Evolutionary conservation across 2,113 vertebrate genomes (phyloP), one percentile per base, ranked within the genome.

Genomic region (Cervus canadensis): DNA sequence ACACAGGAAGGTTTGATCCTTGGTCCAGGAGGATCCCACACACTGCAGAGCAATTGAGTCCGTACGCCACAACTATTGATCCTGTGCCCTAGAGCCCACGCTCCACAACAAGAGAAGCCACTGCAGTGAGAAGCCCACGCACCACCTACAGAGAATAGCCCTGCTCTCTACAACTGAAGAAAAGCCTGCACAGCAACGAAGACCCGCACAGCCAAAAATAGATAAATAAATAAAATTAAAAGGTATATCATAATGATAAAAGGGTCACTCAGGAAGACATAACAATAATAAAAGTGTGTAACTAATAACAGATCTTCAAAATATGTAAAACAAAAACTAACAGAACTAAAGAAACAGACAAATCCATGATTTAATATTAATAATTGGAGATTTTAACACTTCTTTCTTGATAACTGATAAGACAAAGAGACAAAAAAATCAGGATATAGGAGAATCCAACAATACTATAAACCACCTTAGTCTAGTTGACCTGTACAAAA

Each of bases 11-110:
- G 19, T 23, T 40, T 13, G 67, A 6, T 40, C n/a, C n/a, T 74
- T 13, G 67, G 36, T 74, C 19, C 21, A 21, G 36, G n/a, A 40
- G 67, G 10, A 74, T 13, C 67, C 19, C 67, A 40, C 36, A 23
- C 2, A 1, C 67, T 2, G 9, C n/a, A 74, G 5, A 40, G 67
- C n/a, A 74, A 2, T 21, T 13, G 67, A 40, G 36, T 74, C 67
- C 5, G 0, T 13, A 10, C 5, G 0, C n/a, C 67, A 40, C 67
- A 6, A 1, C 67, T 40, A 23, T 3, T 40, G 67, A 74, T 2
- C 19, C n/a, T 6, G 21, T 13, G 21, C 19, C 3, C 19, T 11
- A 40, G 67, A 71, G 67, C n/a, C 67, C 67, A 40, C 1, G 67
- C 19, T 12, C 67, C 19, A 0, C 1, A 71, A 23, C n/a, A 6